These are phyloP conservation scores for Xyrauchen texanus DNA, from an alignment of 2,113 vertebrate species.

Conservation along the genomic window DNA sequence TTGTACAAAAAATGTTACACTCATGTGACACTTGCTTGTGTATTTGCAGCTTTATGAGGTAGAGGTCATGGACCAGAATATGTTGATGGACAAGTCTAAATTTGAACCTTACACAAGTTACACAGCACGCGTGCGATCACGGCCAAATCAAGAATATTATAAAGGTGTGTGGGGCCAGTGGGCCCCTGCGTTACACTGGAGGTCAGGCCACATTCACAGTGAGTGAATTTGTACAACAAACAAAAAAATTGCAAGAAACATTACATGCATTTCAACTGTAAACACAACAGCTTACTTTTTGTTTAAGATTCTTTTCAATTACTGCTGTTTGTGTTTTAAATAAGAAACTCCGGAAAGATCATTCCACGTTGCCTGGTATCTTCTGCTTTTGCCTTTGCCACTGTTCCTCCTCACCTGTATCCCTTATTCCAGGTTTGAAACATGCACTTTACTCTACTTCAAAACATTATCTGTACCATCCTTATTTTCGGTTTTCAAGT, in stretches of 20 bases:
- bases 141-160: conserved; percentile 22
- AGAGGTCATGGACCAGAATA: not conserved
- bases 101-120: conserved; percentile 68
- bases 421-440: conserved; percentile 1
- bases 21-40: not conserved
- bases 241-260: not conserved
- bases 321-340: not conserved
- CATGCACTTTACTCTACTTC: too few species aligned
- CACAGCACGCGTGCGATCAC: conserved; percentile 74
- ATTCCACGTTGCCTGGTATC: not conserved
- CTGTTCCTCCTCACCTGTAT: conserved; percentile 22
- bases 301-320: not conserved
- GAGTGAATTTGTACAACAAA: not conserved
- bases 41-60: conserved; percentile 22
- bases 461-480: too few species aligned
- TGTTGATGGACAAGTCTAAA: conserved; percentile 59
- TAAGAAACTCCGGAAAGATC: not conserved
- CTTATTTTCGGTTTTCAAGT: not conserved
- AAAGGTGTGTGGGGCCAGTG: conserved; percentile 85
- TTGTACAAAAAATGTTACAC: too few species aligned
- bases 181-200: conserved; percentile 73
- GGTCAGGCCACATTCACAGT: conserved; percentile 35
- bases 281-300: not conserved
- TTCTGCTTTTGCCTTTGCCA: not conserved
- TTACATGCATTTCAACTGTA: conserved; percentile 14